Conservation (phyloP, 2,797 vertebrate species). For the Paratrypauchen microcephalus region DNA sequence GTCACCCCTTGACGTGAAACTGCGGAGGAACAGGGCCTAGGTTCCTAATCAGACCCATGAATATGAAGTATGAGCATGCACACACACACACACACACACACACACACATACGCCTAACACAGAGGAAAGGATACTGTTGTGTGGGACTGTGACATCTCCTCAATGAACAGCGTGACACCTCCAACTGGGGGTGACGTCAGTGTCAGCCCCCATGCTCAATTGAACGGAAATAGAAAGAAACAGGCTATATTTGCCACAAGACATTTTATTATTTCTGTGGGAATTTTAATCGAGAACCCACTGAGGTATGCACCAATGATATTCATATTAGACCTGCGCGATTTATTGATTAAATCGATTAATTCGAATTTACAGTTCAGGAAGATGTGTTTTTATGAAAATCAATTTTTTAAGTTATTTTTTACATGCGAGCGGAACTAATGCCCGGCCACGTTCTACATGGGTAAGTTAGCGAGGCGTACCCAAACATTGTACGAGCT, state of each 20-base stretch:
- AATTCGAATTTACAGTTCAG: too few species aligned
- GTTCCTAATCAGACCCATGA: conserved; percentile 37
- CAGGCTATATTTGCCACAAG: neutral
- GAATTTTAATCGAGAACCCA: too few species aligned
- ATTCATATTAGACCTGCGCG: too few species aligned
- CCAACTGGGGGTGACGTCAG: conserved; percentile 7
- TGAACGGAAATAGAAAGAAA: neutral
- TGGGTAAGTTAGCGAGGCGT: too few species aligned
- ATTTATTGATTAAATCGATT: too few species aligned
- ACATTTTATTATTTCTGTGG: too few species aligned
- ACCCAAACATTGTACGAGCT: too few species aligned
- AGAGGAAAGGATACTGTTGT: conserved; percentile 14
- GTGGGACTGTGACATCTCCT: conserved; percentile 36
- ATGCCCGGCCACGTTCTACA: too few species aligned
- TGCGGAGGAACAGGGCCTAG: conserved; percentile 26
- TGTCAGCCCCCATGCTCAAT: neutral
- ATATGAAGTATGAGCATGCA: conserved; percentile 21
- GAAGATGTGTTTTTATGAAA: too few species aligned
- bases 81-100: conserved; percentile 8
- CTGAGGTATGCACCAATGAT: too few species aligned
- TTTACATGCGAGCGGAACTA: too few species aligned
- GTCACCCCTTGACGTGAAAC: conserved; percentile 37
- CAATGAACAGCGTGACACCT: conserved; percentile 41
- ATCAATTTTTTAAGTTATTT: too few species aligned
- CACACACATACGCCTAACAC: neutral